phyloP scores from a whole-genome alignment of 2,888 invertebrate genomes.

The Chloromyia formosa region DNA sequence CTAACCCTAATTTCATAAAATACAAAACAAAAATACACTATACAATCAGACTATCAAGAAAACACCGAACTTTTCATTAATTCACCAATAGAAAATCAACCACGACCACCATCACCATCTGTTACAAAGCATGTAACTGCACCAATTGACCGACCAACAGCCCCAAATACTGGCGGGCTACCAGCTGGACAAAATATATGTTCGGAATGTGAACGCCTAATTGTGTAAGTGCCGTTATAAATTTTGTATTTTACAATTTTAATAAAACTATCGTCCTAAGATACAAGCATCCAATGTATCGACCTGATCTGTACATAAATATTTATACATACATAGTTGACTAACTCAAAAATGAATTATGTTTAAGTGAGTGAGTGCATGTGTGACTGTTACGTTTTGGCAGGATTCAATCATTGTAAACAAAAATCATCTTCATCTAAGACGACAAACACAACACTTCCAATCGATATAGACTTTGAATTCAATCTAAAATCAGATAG shows the following conservation, averaged over 20 bases:
- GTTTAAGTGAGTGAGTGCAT: not conserved
- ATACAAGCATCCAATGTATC: not conserved
- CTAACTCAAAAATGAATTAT: not conserved
- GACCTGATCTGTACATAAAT: too few species aligned
- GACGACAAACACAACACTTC: not conserved
- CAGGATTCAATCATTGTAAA: not conserved
- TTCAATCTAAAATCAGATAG: not conserved
- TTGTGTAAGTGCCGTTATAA: slow-evolving; percentile 89
- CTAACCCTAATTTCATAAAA: not conserved
- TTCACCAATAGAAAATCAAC: slow-evolving; percentile 49
- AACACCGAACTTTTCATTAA: slow-evolving; percentile 6
- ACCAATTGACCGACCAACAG: slow-evolving; percentile 74
- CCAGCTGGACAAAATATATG: slow-evolving; percentile 93
- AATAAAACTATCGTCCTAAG: not conserved
- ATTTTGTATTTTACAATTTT: slow-evolving; percentile 55
- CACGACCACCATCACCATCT: slow-evolving; percentile 30
- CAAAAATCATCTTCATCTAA: not conserved
- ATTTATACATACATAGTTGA: too few species aligned
- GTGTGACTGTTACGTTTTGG: not conserved
- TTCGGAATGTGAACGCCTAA: slow-evolving; percentile 95
- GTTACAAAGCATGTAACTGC: slow-evolving; percentile 75
- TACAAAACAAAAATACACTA: slow-evolving; percentile 52
- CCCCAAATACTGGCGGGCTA: slow-evolving; percentile 76
- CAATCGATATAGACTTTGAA: not conserved
- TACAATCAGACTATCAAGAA: not conserved